Evolutionary conservation across 1,140 invertebrate species (phyloP).

Genomic region (Tetramorium simillimum): DNA sequence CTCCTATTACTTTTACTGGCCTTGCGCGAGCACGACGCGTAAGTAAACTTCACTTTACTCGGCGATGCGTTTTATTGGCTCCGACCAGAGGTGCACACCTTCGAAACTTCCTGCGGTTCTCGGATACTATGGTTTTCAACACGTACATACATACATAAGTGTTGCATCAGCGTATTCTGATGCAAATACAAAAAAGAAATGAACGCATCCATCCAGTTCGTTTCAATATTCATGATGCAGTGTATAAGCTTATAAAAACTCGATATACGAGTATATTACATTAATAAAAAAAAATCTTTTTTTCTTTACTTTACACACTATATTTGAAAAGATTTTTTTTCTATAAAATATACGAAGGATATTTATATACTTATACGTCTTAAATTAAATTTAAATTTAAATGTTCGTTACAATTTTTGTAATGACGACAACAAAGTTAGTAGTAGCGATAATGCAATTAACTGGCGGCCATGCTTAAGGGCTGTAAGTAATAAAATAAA

Average conservation of each 20-base stretch:
- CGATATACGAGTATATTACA: neutral
- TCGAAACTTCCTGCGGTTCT: constrained; percentile 31
- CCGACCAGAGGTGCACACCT: constrained; percentile 12
- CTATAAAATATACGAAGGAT: neutral
- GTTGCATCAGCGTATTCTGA: neutral
- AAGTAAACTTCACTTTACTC: constrained; percentile 57
- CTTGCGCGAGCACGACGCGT: constrained; percentile 61
- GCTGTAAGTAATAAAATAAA: constrained; percentile 32
- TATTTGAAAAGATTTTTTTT: neutral
- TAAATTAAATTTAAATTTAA: no score
- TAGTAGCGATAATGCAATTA: neutral
- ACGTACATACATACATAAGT: neutral
- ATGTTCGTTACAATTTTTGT: neutral
- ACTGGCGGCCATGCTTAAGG: neutral
- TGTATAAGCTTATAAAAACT: neutral
- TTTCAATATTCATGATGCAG: constrained; percentile 3
- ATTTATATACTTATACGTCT: neutral
- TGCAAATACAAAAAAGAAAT: neutral
- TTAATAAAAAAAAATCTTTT: neutral
- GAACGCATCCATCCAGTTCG: neutral
- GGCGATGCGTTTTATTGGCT: constrained; percentile 63
- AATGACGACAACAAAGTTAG: neutral
- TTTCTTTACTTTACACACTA: neutral
- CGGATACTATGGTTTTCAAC: neutral
- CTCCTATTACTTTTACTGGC: constrained; percentile 75